Conservation (phyloP, 2,113 vertebrate species). For the Addax nasomaculatus region DNA sequence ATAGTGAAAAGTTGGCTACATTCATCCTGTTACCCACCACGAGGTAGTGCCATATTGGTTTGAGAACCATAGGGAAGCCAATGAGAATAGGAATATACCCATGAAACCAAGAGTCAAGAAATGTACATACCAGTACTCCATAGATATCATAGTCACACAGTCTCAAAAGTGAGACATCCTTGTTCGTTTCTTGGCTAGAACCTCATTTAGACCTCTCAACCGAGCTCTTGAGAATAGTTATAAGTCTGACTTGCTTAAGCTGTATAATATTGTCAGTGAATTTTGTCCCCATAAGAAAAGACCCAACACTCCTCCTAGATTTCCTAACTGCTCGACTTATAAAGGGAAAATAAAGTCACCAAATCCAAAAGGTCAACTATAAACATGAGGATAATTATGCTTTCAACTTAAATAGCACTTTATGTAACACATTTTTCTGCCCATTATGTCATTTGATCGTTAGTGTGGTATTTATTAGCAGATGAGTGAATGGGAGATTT, state of each 20-base stretch:
- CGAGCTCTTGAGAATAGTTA: not conserved
- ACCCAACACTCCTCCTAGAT: not conserved
- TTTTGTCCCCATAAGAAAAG: not conserved
- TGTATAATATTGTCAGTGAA: not conserved
- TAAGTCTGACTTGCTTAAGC: not conserved
- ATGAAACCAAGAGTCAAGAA: not conserved
- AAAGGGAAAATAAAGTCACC: not conserved
- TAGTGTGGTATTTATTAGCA: constrained; percentile 15
- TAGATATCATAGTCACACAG: not conserved
- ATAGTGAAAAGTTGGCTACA: not conserved
- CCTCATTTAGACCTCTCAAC: not conserved
- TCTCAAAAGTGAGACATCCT: not conserved
- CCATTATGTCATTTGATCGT: constrained; percentile 36
- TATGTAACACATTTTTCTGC: constrained; percentile 23
- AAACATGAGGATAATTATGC: not conserved
- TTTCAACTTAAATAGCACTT: not conserved
- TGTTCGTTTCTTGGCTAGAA: not conserved
- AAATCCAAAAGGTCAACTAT: constrained; percentile 16
- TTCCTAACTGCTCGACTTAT: not conserved
- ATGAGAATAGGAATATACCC: not conserved
- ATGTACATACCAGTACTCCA: not conserved
- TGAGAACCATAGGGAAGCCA: not conserved
- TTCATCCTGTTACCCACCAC: not conserved
- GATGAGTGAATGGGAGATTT: constrained; percentile 5
- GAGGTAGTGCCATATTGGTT: not conserved